A percentile compares a stretch with the other conserved stretches of the same genome.
Conservation (phyloP, 2,113 vertebrate genomes). For the Catagonus wagneri region DNA sequence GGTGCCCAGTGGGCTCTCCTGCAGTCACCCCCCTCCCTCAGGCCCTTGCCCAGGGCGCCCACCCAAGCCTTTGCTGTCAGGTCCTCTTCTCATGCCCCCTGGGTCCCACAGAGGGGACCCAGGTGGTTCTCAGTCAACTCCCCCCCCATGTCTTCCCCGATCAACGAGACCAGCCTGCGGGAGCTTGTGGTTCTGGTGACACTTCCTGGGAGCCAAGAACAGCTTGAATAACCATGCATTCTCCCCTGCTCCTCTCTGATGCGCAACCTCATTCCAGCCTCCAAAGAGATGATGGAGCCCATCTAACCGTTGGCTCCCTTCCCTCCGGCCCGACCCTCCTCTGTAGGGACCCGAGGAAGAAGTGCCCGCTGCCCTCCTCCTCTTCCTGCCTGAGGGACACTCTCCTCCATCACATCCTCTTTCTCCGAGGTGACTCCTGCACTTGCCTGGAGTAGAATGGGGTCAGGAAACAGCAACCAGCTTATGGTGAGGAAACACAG, state of each 20-base stretch:
- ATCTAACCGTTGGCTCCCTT: neutral
- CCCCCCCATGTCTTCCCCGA: neutral
- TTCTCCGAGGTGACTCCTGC: neutral
- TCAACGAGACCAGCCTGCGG: neutral
- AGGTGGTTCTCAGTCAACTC: neutral
- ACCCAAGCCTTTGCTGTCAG: neutral
- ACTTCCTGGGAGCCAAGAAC: neutral
- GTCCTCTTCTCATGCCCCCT: neutral
- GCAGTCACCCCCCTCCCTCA: neutral
- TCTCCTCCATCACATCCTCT: neutral
- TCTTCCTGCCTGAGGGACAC: neutral
- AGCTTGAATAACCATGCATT: neutral
- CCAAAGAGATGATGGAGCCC: neutral
- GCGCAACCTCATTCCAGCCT: neutral
- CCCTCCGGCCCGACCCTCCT: neutral
- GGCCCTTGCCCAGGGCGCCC: no score
- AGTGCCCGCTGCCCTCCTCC: neutral
- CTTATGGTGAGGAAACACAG: slow-evolving; percentile 26
- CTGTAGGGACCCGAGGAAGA: neutral
- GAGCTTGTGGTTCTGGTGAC: neutral
- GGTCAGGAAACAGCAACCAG: slow-evolving; percentile 49
- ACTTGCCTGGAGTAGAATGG: neutral
- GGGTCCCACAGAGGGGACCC: neutral
- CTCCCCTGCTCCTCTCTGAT: neutral
- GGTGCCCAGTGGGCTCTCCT: neutral